Evolutionary conservation across 2,797 vertebrate genomes (phyloP), one percentile per base, ranked within the genome.

Genomic region (Linurgus olivaceus): DNA sequence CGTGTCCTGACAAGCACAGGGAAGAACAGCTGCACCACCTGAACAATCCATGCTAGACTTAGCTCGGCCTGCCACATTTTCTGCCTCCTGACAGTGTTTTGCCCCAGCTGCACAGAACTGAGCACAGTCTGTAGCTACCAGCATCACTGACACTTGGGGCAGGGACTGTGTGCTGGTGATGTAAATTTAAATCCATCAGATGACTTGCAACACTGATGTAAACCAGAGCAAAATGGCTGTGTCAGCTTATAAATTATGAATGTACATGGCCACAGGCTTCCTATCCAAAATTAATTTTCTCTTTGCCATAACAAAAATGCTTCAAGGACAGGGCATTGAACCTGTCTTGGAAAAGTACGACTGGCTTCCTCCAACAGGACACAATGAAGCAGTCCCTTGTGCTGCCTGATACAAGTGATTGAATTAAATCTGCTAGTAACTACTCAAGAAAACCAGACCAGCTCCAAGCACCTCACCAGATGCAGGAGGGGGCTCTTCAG

Each of bases 231-330:
- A 90, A 93, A 87, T 5, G 15, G 29, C 86, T 78, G 62, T 14
- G n/a, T 80, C 95, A 88, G 74, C 83, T 80, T 67, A 79, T 91
- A 86, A 85, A 86, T 94, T 77, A 88, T 82, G 44, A 62, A 94
- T 17, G 17, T 10, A 44, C 21, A 25, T 7, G 37, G 81, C 35
- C 76, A 87, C 44, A 50, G 77, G 71, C 50, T 90, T 58, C 71
- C 84, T 62, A 55, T 47, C 50, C 80, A 95, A 70, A 93, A 83
- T 75, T 74, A 50, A 78, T 84, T 61, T 86, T 76, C n/a, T 72
- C 71, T 88, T 71, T 74, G 86, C 74, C 55, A 26, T 54, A 65
- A 54, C 33, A 54, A 88, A 88, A 86, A 94, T 78, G 51, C 14
- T 35, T 76, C 87, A 95, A 96, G 91, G 88, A 82, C 80, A 20